Conservation (phyloP, 2,888 invertebrate species). For the Caenorhabditis sp. region DNA sequence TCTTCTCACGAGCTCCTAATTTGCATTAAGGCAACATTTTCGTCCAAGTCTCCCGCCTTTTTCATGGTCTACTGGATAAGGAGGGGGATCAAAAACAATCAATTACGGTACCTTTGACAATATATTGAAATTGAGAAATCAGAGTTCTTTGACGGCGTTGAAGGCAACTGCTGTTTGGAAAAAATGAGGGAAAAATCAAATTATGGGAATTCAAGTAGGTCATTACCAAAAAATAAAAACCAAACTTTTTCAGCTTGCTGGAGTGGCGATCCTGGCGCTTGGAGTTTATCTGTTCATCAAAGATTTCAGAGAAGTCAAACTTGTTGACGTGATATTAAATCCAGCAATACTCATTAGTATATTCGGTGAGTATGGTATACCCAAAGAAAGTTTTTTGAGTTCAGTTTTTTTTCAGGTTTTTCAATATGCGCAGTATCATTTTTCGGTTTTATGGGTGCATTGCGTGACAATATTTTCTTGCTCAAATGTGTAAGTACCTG, state of each 20-base stretch:
- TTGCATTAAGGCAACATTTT: constrained; percentile 46
- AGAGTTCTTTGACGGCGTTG: constrained; percentile 15
- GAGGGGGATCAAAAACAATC: not conserved
- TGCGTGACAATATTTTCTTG: constrained; percentile 82
- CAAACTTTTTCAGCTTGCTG: constrained; percentile 77
- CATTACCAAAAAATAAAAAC: not conserved
- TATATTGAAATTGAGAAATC: not conserved
- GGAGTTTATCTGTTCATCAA: constrained; percentile 82
- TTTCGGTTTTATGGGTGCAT: constrained; percentile 80
- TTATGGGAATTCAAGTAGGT: not conserved
- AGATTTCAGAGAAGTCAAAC: constrained; percentile 80
- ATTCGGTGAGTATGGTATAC: constrained; percentile 22
- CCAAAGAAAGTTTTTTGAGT: not conserved
- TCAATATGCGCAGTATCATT: constrained; percentile 78
- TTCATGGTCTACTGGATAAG: not conserved
- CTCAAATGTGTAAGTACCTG: constrained; percentile 79
- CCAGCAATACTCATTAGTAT: constrained; percentile 77
- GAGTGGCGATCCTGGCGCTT: constrained; percentile 78
- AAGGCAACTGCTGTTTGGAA: not conserved
- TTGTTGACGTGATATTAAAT: constrained; percentile 80
- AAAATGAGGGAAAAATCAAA: not conserved
- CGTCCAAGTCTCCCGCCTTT: constrained; percentile 3
- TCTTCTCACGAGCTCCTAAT: constrained; percentile 47
- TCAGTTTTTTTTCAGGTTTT: constrained; percentile 32
- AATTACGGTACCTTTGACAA: constrained; percentile 16